phyloP scores from a whole-genome alignment of 2,113 vertebrate species.

The Micronycteris hirsuta region DNA sequence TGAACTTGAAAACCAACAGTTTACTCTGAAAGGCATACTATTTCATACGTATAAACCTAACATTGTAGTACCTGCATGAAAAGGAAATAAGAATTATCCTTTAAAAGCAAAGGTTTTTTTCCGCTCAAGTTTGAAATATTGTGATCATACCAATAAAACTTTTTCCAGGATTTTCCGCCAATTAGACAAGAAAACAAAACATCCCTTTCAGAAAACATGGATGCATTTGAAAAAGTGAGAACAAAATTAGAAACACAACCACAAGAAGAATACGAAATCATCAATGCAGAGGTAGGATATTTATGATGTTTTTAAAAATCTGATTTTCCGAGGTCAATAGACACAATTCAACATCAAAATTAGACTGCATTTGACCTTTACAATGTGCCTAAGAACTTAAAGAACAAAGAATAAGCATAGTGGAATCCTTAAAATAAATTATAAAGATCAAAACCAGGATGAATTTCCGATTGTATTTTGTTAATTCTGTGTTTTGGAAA shows the following conservation, averaged over 20 bases:
- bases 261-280: constrained; percentile 80
- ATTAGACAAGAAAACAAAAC: constrained; percentile 77
- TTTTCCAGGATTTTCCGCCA: constrained; percentile 77
- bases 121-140: constrained; percentile 30
- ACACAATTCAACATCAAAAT: background rate
- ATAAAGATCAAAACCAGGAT: background rate
- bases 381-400: background rate
- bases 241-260: constrained; percentile 69
- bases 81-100: background rate
- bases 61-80: background rate
- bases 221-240: constrained; percentile 82
- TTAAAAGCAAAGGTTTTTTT: background rate
- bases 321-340: background rate
- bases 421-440: background rate
- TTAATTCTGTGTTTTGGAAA: background rate
- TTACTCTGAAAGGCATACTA: background rate
- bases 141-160: constrained; percentile 45
- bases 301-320: background rate
- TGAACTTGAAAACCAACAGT: background rate
- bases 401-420: background rate
- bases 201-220: constrained; percentile 71
- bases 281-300: constrained; percentile 77
- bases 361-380: background rate
- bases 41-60: background rate
- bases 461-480: background rate